Evolutionary conservation across 2,797 vertebrate species (phyloP).

Genomic region (Dendrocincla tyrannina): DNA sequence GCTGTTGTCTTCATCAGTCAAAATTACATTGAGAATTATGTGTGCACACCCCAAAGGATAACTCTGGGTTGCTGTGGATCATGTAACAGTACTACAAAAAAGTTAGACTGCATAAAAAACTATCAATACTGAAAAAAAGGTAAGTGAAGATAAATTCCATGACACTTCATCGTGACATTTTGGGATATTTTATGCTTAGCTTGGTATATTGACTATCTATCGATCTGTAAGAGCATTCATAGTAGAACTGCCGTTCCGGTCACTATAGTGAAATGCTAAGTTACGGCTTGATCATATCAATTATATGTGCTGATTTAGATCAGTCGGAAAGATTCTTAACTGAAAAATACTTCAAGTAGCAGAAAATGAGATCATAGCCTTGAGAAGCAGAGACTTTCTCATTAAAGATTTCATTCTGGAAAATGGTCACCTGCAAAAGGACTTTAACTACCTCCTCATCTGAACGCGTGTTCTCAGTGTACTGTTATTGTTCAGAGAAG

Average conservation of each 20-base stretch:
- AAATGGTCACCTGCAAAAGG: background rate
- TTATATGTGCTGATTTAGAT: background rate
- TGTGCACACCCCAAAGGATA: background rate
- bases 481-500: background rate
- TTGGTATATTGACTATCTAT: background rate
- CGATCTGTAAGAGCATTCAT: background rate
- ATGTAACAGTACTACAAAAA: background rate
- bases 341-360: background rate
- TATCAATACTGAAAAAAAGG: background rate
- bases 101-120: background rate
- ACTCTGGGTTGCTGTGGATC: background rate
- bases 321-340: background rate
- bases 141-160: background rate
- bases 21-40: background rate
- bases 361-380: background rate
- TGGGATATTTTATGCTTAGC: background rate
- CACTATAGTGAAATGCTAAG: background rate
- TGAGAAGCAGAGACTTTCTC: background rate
- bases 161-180: background rate
- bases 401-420: background rate
- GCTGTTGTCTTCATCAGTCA: background rate
- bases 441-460: background rate
- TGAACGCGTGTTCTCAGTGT: background rate
- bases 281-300: background rate
- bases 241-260: background rate